Evolutionary conservation across 2,888 invertebrate species (phyloP), one percentile per base, ranked within the genome.

Genomic region (Smittia aterrima): DNA sequence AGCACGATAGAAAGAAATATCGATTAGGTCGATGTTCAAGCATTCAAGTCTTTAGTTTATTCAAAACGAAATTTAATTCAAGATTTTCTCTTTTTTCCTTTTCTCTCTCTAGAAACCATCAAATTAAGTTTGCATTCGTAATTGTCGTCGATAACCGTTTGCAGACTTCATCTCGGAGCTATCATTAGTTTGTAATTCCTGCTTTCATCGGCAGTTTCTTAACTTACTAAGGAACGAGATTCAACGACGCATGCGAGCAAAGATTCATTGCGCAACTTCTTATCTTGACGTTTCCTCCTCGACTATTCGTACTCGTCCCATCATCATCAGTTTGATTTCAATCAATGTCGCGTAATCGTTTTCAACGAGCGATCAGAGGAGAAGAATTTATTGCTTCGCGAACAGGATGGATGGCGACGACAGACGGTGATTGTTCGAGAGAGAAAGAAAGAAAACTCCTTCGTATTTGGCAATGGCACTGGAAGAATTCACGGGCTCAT

Each of bases 401-500:
- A n/a, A 47, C 11, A 11, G 11, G 47, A 16, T 47, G 16, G 11
- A 47, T 47, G 47, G 47, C 32, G 32, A 32, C 32, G 9, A 32
- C 4, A 3, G 32, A 32, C 32, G 32, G 32, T 9, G 32, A 32
- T 32, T 32, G 9, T 32, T 32, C 32, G 32, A 32, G 32, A 3
- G 32, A 3, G 32, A n/a, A n/a, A n/a, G n/a, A n/a, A n/a, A n/a
- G 4, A 13, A 1, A 4, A 7, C 54, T 72, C 72, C 72, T 62
- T 62, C 62, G 62, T 72, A 72, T 62, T 62, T 72, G 85, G 86
- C 84, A 86, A 87, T 87, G 86, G 86, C 86, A 87, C 86, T 87
- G 86, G 86, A 86, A 87, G 86, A 86, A 87, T 87, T 87, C 86
- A 87, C 86, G 86, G 86, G 86, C 79, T 83, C 80, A 82, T 79